phyloP scores from a whole-genome alignment of 2,888 invertebrate genomes.

The Meganola albula region DNA sequence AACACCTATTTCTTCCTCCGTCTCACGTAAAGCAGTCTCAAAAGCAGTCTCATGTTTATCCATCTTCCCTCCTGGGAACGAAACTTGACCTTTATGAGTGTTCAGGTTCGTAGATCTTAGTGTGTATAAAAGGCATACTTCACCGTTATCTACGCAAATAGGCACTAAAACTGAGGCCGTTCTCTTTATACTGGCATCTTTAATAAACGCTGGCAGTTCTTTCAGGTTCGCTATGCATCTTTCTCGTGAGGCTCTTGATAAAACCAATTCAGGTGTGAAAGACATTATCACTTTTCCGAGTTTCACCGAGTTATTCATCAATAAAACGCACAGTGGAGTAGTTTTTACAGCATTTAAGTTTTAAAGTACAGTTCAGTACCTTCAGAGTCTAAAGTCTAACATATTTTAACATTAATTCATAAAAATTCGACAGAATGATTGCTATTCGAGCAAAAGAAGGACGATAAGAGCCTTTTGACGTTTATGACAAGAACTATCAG shows the following conservation, averaged over 20 bases:
- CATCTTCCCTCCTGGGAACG: constrained; percentile 90
- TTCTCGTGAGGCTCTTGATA: constrained; percentile 74
- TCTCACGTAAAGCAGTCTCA: constrained; percentile 90
- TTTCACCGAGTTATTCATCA: constrained; percentile 18
- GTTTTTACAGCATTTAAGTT: neutral
- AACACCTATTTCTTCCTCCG: constrained; percentile 92
- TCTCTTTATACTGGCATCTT: constrained; percentile 38
- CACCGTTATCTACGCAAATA: constrained; percentile 82
- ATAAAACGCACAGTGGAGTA: constrained; percentile 2
- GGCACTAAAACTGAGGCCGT: constrained; percentile 91
- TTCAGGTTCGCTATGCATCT: constrained; percentile 78
- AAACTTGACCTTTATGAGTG: constrained; percentile 89
- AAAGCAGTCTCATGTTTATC: constrained; percentile 80
- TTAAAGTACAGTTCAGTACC: neutral
- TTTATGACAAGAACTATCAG: no score
- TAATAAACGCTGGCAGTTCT: constrained; percentile 72
- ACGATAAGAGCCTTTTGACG: no score
- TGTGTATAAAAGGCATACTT: constrained; percentile 89
- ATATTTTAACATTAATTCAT: no score
- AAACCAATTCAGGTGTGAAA: constrained; percentile 53
- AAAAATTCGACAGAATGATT: no score
- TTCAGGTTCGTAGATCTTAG: constrained; percentile 85
- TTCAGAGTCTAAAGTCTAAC: constrained; percentile 17
- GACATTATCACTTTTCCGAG: constrained; percentile 37
- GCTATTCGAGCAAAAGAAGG: no score